A percentile compares a stretch with the other conserved stretches of the same genome.
phyloP scores from a whole-genome alignment of 2,113 vertebrate genomes.

The Crypturellus undulatus region DNA sequence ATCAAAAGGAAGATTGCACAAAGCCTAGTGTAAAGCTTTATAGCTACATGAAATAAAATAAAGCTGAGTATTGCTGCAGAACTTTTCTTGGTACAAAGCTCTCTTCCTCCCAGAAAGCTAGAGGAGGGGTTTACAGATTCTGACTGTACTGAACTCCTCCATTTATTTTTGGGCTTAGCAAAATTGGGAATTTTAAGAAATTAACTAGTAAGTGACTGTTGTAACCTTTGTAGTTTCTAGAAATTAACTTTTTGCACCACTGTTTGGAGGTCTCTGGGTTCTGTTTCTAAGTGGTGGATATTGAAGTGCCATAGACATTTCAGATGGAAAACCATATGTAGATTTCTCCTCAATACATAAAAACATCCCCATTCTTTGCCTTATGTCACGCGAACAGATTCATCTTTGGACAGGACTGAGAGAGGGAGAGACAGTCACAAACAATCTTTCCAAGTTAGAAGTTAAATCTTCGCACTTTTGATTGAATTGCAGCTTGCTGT shows the following conservation, averaged over 20 bases:
- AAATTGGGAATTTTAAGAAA: neutral
- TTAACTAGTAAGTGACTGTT: neutral
- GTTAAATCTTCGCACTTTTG: constrained; percentile 40
- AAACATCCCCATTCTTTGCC: neutral
- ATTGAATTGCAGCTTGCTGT: constrained; percentile 43
- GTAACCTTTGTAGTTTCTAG: neutral
- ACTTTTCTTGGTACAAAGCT: neutral
- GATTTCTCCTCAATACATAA: rapidly evolving
- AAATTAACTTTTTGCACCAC: neutral
- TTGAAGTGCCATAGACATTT: neutral
- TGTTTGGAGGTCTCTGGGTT: neutral
- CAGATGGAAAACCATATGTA: neutral
- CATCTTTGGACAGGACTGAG: neutral
- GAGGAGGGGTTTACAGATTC: neutral
- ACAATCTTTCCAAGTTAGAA: constrained; percentile 22
- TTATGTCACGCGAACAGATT: neutral
- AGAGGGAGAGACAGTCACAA: neutral
- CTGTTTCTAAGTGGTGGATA: neutral
- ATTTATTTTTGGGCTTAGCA: neutral
- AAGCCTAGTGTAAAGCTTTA: neutral
- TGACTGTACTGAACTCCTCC: neutral
- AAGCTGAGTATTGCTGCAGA: neutral
- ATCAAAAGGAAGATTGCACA: neutral
- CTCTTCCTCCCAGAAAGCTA: neutral
- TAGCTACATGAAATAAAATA: neutral